Evolutionary conservation across 2,113 vertebrate genomes (phyloP), one percentile per base, ranked within the genome.

Genomic region (Hypomesus transpacificus): DNA sequence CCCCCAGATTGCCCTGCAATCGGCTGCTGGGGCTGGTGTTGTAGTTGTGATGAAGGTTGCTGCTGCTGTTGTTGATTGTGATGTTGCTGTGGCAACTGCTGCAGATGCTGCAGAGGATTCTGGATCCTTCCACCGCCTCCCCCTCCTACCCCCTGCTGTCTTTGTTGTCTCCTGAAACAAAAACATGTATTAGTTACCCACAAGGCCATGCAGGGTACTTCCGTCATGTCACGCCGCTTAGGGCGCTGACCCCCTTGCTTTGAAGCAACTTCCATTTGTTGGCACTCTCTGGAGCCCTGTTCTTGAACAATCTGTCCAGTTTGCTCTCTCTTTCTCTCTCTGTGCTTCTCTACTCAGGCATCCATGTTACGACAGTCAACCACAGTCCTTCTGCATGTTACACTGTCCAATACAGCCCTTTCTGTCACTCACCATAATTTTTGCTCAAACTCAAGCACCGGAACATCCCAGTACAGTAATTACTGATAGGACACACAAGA

Each of bases 111-210:
- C 69, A 84, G 91, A 46, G 71, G 78, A 83, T 86, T 83, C 74
- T 88, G 91, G 85, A 87, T 86, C 77, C 96, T 99, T 67, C 90
- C 94, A 1, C 92, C 86, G 0, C 90, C 94, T 4, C 91, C 93
- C 0, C 92, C 89, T 0, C 93, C 90, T 73, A 84, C 79, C 31
- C 84, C 80, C 58, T 92, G 93, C 65, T 92, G 81, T 81, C 95
- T 93, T 84, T 96, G 96, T 75, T 95, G 96, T 87, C 91, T 92
- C 90, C 97, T 99, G 87, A 34, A 91, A 93, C 82, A 54, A 84
- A 75, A 82, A 60, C 53, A 79, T 62, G 56, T 79, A 71, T 68
- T 77, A 59, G 68, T 87, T 81, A 87, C 84, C 39, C 1, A 70
- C 39, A 73, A 69, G 72, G 65, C 54, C 60, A n/a, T 28, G 61